Conservation (phyloP, 2,888 invertebrate genomes). For the Lasiommata megera region DNA sequence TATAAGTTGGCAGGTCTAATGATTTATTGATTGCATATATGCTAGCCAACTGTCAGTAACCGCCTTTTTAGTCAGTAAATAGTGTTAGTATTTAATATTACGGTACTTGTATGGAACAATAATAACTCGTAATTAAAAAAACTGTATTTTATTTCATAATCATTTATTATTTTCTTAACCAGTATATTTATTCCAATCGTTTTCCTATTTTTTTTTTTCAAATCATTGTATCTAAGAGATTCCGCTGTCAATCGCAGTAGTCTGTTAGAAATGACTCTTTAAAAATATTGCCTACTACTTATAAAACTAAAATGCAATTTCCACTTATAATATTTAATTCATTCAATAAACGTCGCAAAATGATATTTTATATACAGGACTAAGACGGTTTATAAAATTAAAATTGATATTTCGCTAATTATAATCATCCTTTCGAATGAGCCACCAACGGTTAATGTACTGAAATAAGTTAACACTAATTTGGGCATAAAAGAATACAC, state of each 20-base stretch:
- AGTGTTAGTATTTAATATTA: neutral
- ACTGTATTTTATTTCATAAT: conserved; percentile 60
- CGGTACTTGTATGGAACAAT: neutral
- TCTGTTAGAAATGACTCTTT: conserved; percentile 75
- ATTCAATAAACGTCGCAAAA: conserved; percentile 75
- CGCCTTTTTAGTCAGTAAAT: neutral
- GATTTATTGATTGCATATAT: neutral
- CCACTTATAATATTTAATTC: conserved; percentile 55
- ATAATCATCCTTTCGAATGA: conserved; percentile 59
- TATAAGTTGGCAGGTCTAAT: neutral
- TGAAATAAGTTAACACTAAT: conserved; percentile 30
- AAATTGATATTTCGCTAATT: conserved; percentile 65
- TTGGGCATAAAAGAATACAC: conserved; percentile 30
- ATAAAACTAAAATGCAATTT: conserved; percentile 80
- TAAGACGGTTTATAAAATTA: conserved; percentile 71
- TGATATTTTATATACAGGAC: conserved; percentile 77
- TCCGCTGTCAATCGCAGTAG: conserved; percentile 70
- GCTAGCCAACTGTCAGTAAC: neutral
- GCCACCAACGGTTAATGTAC: conserved; percentile 42
- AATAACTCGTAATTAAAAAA: conserved; percentile 31
- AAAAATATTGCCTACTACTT: conserved; percentile 80
- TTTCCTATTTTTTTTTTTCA: conserved; percentile 78
- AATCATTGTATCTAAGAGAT: conserved; percentile 78
- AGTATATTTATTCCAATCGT: conserved; percentile 78
- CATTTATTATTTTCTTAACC: conserved; percentile 81